Base-by-base conservation (phyloP, 2,888 invertebrate species). In the Drosophila kambysellisi region DNA sequence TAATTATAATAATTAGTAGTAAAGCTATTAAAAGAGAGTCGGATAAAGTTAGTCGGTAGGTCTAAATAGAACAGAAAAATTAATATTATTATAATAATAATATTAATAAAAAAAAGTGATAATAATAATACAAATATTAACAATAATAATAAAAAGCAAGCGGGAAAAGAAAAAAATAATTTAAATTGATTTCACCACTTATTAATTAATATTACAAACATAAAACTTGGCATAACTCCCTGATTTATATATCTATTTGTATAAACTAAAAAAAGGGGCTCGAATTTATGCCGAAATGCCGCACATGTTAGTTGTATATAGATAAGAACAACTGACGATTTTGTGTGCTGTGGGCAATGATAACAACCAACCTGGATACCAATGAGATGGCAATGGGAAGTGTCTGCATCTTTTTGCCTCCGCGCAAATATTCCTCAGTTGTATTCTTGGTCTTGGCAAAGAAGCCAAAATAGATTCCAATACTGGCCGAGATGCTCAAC, bases 371-470 rank as follows among this genome's bases (percentile, higher is more conserved):
- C 92, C 92, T 92, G 48, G 95, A 95, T 61, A 95, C 93, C 25
- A 96, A 92, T 0, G 95, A 95, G 90, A 95, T 94, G 29, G 95
- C 94, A 61, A 95, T 94, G 0, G 96, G 95, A 70, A 95, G 92
- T 4, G 94, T 93, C 65, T 94, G 93, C 94, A 95, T 94, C 73
- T 93, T 93, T 73, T 94, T 94, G 64, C 94, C 94, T 1, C 95
- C 95, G 84, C 95, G 93, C 46, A 95, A 92, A 87, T 95, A 95
- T 67, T 94, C 94, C n/a, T 95, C 94, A 0, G 93, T 93, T 0
- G 94, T 94, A 72, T 94, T 94, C 68, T 93, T 92, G 51, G 92
- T 89, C 81, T 93, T 94, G 32, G 94, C 93, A 80, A 93, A 94
- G 83, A 93, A 94, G 54, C 94, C 94, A 82, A 95, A 94, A 89